phyloP scores from a whole-genome alignment of 2,888 invertebrate genomes.

The Himalopsyche anomala region DNA sequence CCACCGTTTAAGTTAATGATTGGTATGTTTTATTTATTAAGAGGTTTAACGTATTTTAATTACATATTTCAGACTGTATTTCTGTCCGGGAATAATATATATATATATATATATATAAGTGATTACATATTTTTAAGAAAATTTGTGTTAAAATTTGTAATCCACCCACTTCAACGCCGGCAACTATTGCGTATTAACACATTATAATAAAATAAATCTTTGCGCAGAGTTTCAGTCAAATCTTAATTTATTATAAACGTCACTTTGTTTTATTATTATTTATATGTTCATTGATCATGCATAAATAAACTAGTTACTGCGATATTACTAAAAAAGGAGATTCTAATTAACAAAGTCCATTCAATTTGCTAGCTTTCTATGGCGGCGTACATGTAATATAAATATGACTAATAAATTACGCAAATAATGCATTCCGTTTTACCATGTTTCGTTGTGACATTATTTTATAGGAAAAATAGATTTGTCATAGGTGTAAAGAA shows the following conservation, averaged over 20 bases:
- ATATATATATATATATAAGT: background rate
- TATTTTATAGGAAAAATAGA: background rate
- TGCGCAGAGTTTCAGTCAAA: background rate
- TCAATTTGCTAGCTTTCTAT: background rate
- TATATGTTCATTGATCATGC: background rate
- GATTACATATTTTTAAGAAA: background rate
- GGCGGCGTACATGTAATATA: background rate
- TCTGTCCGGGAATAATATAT: background rate
- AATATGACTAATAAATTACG: conserved; percentile 1
- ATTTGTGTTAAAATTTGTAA: background rate
- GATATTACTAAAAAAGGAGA: background rate
- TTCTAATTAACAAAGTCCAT: background rate
- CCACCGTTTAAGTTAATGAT: no score
- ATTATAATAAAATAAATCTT: background rate
- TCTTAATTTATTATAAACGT: background rate
- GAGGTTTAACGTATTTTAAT: no score
- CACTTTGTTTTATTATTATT: conserved; percentile 21
- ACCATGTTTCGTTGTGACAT: background rate
- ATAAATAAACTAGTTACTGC: conserved; percentile 13
- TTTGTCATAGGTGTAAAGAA: background rate
- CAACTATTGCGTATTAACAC: background rate
- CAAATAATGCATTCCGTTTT: background rate
- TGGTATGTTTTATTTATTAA: no score
- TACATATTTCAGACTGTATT: background rate
- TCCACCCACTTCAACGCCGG: background rate